Percentiles rank a stretch among this genome's conserved stretches.
Evolutionary conservation across 2,797 vertebrate genomes (phyloP).

Genomic region (Lepilemur ruficaudatus): DNA sequence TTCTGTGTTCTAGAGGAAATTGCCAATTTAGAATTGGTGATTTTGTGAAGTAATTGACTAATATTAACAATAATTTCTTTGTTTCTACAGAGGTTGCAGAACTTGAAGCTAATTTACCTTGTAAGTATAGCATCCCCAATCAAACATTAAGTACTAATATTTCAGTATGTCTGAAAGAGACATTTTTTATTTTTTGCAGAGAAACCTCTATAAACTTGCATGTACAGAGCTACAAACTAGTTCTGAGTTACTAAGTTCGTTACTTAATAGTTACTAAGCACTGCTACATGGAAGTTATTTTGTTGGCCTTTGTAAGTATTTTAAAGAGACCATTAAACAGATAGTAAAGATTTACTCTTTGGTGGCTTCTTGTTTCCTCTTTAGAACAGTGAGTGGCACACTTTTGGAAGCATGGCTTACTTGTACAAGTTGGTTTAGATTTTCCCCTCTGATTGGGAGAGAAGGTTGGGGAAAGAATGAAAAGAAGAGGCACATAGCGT

Average conservation of each 20-base stretch:
- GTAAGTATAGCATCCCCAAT: constrained; percentile 88
- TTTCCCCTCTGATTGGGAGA: no score
- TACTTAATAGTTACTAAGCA: no score
- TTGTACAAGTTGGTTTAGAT: neutral
- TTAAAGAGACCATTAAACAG: neutral
- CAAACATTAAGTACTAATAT: neutral
- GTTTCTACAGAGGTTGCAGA: constrained; percentile 94
- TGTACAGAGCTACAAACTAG: neutral
- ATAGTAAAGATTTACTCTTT: neutral
- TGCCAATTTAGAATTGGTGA: neutral
- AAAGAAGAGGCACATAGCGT: neutral
- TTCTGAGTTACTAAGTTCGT: neutral
- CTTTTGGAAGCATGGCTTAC: neutral
- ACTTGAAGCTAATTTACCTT: constrained; percentile 96
- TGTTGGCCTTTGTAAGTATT: neutral
- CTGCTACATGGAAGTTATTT: neutral
- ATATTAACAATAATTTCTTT: constrained; percentile 74
- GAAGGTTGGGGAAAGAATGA: neutral
- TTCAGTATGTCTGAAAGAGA: neutral
- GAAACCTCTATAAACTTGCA: neutral
- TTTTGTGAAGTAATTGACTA: neutral
- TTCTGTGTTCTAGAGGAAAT: neutral
- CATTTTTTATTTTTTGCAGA: neutral
- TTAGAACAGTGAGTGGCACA: neutral
- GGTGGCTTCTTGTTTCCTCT: neutral